Conservation (phyloP, 2,888 invertebrate genomes). For the Cremastinae sp. region DNA sequence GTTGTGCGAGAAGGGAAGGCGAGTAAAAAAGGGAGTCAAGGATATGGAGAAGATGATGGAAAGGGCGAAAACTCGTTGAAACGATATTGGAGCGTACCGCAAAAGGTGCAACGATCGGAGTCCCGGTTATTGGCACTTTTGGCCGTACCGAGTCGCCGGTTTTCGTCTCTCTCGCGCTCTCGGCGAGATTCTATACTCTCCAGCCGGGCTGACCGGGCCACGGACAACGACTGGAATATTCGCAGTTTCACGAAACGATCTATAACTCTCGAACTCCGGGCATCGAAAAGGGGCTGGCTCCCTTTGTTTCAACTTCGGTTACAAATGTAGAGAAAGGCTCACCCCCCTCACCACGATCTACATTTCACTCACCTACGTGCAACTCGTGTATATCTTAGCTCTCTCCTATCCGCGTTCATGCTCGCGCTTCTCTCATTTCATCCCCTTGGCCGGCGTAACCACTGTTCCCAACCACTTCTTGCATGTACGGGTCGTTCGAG, state of each 20-base stretch:
- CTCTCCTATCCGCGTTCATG: too few relatives aligned
- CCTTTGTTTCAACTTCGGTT: slow-evolving; percentile 74
- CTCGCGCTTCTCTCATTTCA: slow-evolving; percentile 22
- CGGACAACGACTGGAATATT: slow-evolving; percentile 20
- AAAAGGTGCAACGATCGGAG: slow-evolving; percentile 47
- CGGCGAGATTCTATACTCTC: neutral
- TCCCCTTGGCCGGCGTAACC: slow-evolving; percentile 30
- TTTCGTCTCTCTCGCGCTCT: slow-evolving; percentile 9
- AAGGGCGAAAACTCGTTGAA: slow-evolving; percentile 18
- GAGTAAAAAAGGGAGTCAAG: slow-evolving; percentile 19
- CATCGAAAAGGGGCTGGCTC: slow-evolving; percentile 33
- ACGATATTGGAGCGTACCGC: slow-evolving; percentile 43
- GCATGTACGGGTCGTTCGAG: slow-evolving; percentile 15
- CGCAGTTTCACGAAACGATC: neutral
- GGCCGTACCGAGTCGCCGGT: neutral
- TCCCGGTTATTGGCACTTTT: slow-evolving; percentile 29
- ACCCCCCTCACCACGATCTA: slow-evolving; percentile 52
- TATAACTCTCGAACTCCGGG: slow-evolving; percentile 39
- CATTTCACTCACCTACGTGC: slow-evolving; percentile 25
- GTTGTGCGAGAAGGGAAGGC: slow-evolving; percentile 47
- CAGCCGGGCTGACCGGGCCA: slow-evolving; percentile 17
- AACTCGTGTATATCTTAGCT: slow-evolving; percentile 5
- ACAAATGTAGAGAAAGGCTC: slow-evolving; percentile 71
- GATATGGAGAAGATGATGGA: slow-evolving; percentile 24
- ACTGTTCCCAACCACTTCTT: slow-evolving; percentile 42